Conservation (phyloP, 2,113 vertebrate genomes). For the Sinocyclocheilus rhinocerous region DNA sequence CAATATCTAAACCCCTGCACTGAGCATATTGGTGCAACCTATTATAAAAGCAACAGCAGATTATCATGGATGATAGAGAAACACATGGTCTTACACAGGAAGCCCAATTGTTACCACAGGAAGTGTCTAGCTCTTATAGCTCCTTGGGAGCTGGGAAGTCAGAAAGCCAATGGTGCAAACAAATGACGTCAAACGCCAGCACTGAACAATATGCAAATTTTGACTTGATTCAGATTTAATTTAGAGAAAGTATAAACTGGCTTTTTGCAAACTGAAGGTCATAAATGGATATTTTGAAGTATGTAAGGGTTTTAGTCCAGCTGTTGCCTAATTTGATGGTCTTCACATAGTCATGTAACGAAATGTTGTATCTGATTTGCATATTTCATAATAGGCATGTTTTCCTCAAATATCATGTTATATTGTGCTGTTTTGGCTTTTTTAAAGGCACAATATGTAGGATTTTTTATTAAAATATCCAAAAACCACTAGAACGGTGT, state of each 20-base stretch:
- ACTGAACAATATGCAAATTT: not conserved
- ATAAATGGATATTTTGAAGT: not conserved
- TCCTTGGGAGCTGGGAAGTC: conserved; percentile 38
- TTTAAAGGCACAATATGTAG: not conserved
- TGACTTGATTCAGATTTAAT: not conserved
- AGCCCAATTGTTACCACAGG: conserved; percentile 60
- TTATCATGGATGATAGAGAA: conserved; percentile 61
- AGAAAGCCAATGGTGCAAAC: conserved; percentile 44
- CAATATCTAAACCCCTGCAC: conserved; percentile 25
- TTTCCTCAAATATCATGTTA: not conserved
- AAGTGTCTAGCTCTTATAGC: conserved; percentile 51
- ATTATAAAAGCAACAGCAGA: conserved; percentile 52
- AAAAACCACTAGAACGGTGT: too few relatives aligned
- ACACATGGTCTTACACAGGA: conserved; percentile 58
- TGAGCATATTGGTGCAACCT: conserved; percentile 44
- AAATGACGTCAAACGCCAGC: not conserved
- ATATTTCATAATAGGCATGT: not conserved
- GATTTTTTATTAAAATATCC: too few relatives aligned
- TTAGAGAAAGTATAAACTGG: not conserved
- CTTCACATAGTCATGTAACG: not conserved
- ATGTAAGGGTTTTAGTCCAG: not conserved
- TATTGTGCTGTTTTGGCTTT: not conserved
- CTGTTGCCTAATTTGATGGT: not conserved
- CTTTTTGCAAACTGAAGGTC: not conserved
- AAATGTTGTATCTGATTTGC: too few relatives aligned